Evolutionary conservation across 64 coral and sea anemone genomes (phyloP).

Genomic region (Dendronephthya gigantea): DNA sequence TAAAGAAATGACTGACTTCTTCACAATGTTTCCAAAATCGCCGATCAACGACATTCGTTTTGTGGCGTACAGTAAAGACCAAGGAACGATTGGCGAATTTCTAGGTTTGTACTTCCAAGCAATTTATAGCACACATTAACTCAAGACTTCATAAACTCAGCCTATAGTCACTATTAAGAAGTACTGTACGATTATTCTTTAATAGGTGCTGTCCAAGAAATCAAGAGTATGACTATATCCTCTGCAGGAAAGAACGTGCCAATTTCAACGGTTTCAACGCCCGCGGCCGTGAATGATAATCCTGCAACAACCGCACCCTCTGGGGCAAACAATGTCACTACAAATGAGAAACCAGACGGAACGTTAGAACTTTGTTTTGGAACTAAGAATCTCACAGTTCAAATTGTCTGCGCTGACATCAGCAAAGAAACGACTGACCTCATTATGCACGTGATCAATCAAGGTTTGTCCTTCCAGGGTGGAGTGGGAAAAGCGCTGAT

Average conservation of each 20-base stretch:
- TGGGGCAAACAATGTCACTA: not conserved
- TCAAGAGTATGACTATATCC: too few relatives aligned
- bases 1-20: constrained; percentile 15
- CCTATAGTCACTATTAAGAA: too few relatives aligned
- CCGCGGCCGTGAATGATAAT: not conserved
- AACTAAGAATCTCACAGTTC: not conserved
- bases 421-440: constrained; percentile 18
- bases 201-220: too few relatives aligned
- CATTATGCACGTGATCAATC: constrained; percentile 20
- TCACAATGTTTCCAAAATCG: not conserved
- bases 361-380: not conserved
- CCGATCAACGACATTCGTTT: constrained; percentile 18
- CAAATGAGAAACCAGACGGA: not conserved
- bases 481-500: not conserved
- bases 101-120: not conserved
- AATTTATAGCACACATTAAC: too few relatives aligned
- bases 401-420: constrained; percentile 14
- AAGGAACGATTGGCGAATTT: not conserved
- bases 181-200: too few relatives aligned
- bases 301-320: not conserved
- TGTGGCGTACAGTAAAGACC: constrained; percentile 15
- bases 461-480: not conserved
- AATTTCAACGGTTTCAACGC: too few relatives aligned
- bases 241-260: too few relatives aligned
- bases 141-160: too few relatives aligned